These are phyloP conservation scores for Patella caerulea DNA, from an alignment of 2,888 invertebrate species.

Conservation along the genomic window DNA sequence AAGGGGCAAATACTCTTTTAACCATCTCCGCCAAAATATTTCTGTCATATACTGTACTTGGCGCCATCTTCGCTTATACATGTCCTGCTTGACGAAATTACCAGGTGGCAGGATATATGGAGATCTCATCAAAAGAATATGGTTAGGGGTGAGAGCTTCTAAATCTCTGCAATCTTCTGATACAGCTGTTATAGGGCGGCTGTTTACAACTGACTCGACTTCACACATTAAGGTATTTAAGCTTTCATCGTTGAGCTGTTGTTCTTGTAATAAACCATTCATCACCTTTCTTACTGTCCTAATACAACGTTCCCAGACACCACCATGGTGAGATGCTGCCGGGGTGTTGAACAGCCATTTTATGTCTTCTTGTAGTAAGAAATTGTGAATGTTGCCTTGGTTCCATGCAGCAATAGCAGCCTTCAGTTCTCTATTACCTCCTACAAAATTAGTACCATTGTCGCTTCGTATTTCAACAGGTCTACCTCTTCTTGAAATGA, in stretches of 20 bases:
- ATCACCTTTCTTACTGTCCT: constrained; percentile 11
- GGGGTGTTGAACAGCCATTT: constrained; percentile 26
- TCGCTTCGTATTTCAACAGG: constrained; percentile 30
- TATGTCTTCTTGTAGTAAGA: neutral
- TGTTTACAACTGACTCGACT: constrained; percentile 16
- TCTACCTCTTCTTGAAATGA: constrained; percentile 27
- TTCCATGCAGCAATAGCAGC: constrained; percentile 28
- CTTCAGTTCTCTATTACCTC: constrained; percentile 24
- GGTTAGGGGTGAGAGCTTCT: constrained; percentile 23
- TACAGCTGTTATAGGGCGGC: neutral
- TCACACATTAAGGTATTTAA: constrained; percentile 10
- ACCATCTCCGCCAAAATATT: neutral
- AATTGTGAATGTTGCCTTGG: constrained; percentile 6
- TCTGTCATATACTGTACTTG: too few relatives aligned
- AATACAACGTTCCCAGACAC: constrained; percentile 22
- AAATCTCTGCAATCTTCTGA: constrained; percentile 7
- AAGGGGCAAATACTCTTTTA: neutral
- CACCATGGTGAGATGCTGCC: constrained; percentile 21
- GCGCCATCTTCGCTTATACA: neutral
- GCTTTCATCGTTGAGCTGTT: constrained; percentile 13
- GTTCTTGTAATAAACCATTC: constrained; percentile 10
- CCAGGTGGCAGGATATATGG: neutral
- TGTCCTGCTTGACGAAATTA: neutral
- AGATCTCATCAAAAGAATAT: constrained; percentile 15
- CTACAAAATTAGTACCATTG: constrained; percentile 30